Conservation (phyloP, 2,113 vertebrate genomes). For the Leptodactylus fuscus region DNA sequence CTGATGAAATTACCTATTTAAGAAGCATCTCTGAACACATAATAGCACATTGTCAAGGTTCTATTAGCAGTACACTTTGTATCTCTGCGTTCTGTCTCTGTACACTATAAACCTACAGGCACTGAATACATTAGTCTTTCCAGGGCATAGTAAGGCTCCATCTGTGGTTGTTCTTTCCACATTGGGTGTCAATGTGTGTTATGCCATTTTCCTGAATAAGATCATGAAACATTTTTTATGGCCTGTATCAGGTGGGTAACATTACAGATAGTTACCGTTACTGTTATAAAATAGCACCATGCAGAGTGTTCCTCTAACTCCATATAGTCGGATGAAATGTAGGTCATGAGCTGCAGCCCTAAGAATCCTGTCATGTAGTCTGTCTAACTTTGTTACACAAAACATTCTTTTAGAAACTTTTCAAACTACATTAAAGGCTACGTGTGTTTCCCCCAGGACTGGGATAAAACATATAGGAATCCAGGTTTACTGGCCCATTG, state of each 20-base stretch:
- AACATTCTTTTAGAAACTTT: background rate
- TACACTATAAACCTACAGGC: background rate
- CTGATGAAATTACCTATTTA: background rate
- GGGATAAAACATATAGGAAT: background rate
- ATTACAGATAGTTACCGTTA: background rate
- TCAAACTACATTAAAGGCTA: background rate
- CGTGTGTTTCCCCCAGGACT: background rate
- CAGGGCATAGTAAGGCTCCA: background rate
- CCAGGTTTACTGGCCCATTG: background rate
- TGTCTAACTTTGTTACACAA: background rate
- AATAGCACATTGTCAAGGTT: background rate
- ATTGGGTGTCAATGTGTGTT: background rate
- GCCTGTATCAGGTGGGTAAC: background rate
- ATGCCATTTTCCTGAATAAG: background rate
- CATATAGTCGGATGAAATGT: background rate
- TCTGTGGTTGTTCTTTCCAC: background rate
- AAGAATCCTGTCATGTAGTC: background rate
- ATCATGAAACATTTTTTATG: constrained; percentile 5
- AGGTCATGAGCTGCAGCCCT: background rate
- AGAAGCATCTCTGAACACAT: background rate
- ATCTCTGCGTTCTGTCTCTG: background rate
- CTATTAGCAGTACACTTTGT: background rate
- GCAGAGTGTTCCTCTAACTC: background rate
- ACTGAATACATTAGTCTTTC: background rate
- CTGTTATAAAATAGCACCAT: background rate